Evolutionary conservation across 2,888 invertebrate genomes (phyloP).

Genomic region (Habroteleia sp.): DNA sequence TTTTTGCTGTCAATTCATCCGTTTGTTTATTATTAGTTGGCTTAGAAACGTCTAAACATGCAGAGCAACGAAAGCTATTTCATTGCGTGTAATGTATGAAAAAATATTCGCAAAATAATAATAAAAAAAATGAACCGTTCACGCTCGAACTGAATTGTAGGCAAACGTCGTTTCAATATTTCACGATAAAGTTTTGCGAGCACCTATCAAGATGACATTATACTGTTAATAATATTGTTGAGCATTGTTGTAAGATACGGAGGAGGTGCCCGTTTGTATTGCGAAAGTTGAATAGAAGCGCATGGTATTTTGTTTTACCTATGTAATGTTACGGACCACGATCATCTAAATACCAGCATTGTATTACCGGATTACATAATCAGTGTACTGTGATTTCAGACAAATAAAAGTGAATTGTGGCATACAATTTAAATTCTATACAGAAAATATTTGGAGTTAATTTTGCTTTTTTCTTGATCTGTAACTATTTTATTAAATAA

Average conservation of each 20-base stretch:
- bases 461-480: too few relatives aligned
- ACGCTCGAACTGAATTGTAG: constrained; percentile 10
- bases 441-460: too few relatives aligned
- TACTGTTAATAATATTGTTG: constrained; percentile 13
- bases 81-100: constrained; percentile 13
- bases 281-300: constrained; percentile 23
- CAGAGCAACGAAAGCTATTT: constrained; percentile 11
- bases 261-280: constrained; percentile 12
- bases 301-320: constrained; percentile 27
- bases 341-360: constrained; percentile 16
- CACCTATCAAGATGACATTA: constrained; percentile 37
- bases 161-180: constrained; percentile 3
- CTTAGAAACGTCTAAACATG: constrained; percentile 17
- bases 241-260: constrained; percentile 21
- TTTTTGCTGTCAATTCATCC: constrained; percentile 10
- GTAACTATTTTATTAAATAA: too few relatives aligned
- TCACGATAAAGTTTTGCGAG: neutral
- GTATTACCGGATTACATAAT: constrained; percentile 6
- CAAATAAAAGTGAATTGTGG: too few relatives aligned
- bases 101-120: constrained; percentile 8
- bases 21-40: constrained; percentile 32
- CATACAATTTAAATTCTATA: too few relatives aligned
- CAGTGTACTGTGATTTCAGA: neutral
- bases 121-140: constrained; percentile 10
- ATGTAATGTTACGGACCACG: constrained; percentile 1